Base-by-base conservation (phyloP, 2,888 invertebrate genomes). In the Furcula furcula region DNA sequence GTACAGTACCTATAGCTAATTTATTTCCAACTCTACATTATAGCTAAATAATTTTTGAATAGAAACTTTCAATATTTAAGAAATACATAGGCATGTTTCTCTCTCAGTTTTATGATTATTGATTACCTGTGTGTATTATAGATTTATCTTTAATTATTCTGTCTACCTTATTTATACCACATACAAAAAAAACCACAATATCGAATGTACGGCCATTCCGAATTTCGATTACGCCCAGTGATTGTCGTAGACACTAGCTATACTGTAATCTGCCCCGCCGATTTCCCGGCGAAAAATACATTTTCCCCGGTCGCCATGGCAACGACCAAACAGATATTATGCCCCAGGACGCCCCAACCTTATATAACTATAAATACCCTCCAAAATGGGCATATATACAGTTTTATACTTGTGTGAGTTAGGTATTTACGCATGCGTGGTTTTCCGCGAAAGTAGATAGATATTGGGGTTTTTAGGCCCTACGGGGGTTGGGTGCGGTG, bases 341-440 rank as follows among this genome's bases (percentile, higher is more conserved):
- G 71, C 74, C 61, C n/a, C 69, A 71, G 71, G 73, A 71, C 72
- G 65, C 69, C 68, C 69, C 40, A 30, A 30, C 58, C 46, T 46
- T 51, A 63, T 51, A 73, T 76, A 74, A 64, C 58, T 61, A 70
- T 56, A 40, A 26, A 23, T 32, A 56, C 67, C 68, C 67, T 71
- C 69, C 70, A 72, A 77, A 78, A 74, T 74, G 65, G 67, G 69
- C 73, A 79, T 77, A 78, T 63, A 76, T 70, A 74, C 59, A 51
- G 44, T 58, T 62, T 58, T 67, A 67, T 72, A 69, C 71, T 70
- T 47, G 55, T 60, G 55, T 80, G 80, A 49, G 80, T 73, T 68
- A 76, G 77, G 76, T 82, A 80, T 83, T 83, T 71, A 88, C 87
- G 87, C 87, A 88, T 87, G 87, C 87, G 87, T 88, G 75, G 66